These are phyloP conservation scores for Seriola rivoliana DNA, from an alignment of 2,113 vertebrate genomes.

Conservation along the genomic window DNA sequence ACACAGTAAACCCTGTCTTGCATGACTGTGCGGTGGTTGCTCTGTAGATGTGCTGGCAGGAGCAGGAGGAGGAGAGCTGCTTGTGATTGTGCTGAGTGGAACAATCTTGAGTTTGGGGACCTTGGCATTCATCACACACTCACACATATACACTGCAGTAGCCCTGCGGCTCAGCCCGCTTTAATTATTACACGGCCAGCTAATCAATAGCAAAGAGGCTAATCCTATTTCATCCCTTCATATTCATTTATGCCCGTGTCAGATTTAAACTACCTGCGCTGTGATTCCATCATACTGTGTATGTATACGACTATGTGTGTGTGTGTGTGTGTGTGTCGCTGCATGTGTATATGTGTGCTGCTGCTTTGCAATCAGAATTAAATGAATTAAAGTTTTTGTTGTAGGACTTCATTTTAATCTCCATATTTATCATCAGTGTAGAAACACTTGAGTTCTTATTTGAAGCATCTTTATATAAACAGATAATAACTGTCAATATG, in stretches of 20 bases:
- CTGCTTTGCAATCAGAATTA: neutral
- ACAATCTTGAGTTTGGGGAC: conserved; percentile 68
- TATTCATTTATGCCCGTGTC: conserved; percentile 74
- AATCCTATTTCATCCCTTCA: conserved; percentile 78
- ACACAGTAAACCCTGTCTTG: conserved; percentile 28
- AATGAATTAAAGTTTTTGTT: no score
- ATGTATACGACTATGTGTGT: neutral
- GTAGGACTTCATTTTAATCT: no score
- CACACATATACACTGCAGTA: conserved; percentile 59
- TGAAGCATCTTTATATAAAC: no score
- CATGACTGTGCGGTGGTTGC: conserved; percentile 44
- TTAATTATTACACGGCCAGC: conserved; percentile 76
- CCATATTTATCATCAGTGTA: no score
- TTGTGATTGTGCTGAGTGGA: conserved; percentile 73
- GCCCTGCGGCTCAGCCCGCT: conserved; percentile 68
- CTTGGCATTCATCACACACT: conserved; percentile 71
- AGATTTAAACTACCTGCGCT: conserved; percentile 55
- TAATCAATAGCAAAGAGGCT: conserved; percentile 78
- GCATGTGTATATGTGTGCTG: neutral
- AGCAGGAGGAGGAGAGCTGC: conserved; percentile 30
- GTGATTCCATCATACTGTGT: conserved; percentile 40
- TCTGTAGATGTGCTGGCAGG: conserved; percentile 41
- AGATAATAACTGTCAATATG: neutral
- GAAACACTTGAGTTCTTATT: no score
- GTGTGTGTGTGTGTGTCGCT: conserved; percentile 5